Conservation (phyloP, 1,140 invertebrate species). For the Cherax quadricarinatus region DNA sequence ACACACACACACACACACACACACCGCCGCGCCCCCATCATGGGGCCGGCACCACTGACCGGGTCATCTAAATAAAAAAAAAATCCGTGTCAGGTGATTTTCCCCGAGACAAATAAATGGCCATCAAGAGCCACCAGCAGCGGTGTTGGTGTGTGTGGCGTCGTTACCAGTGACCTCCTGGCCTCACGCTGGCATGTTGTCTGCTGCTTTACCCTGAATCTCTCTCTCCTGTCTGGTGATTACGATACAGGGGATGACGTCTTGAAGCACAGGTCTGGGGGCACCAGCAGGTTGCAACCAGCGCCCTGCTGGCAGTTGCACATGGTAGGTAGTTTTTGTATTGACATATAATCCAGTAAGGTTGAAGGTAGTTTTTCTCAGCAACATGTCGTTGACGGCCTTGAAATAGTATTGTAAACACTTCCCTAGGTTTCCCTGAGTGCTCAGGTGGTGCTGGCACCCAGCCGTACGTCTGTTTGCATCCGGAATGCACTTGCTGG, state of each 20-base stretch:
- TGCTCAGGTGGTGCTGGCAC: conserved; percentile 8
- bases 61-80: too few species aligned
- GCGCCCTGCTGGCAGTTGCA: background rate
- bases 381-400: background rate
- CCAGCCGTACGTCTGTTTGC: conserved; percentile 25
- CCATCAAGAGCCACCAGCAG: too few species aligned
- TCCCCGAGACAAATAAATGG: too few species aligned
- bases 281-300: background rate
- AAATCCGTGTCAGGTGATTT: too few species aligned
- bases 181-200: background rate
- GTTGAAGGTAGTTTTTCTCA: background rate
- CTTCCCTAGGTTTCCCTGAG: background rate
- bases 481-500: conserved; percentile 48
- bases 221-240: background rate
- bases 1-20: too few species aligned
- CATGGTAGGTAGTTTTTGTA: background rate
- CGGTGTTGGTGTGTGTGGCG: background rate
- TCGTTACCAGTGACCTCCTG: background rate
- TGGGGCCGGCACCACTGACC: too few species aligned
- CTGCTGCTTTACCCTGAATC: background rate
- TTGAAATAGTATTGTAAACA: background rate
- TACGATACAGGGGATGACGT: background rate
- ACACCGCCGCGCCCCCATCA: too few species aligned
- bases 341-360: background rate
- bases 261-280: background rate